Conservation (phyloP, 2,113 vertebrate genomes). For the Clarias batrachus region DNA sequence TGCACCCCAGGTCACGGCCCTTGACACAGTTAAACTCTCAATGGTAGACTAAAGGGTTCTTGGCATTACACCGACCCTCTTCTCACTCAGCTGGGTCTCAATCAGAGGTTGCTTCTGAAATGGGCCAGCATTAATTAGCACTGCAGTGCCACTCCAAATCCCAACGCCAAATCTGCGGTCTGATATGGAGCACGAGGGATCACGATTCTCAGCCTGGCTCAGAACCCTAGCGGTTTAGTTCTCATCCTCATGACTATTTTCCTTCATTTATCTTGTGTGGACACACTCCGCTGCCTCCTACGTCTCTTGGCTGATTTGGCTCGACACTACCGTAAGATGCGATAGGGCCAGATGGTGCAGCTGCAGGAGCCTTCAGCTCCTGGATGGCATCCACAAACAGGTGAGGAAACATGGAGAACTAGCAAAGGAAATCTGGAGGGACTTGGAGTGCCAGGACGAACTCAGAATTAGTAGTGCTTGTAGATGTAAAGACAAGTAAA, state of each 20-base stretch:
- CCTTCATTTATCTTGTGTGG: not conserved
- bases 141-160: conserved; percentile 22
- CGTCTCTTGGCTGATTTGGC: conserved; percentile 20
- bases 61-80: conserved; percentile 26
- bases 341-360: conserved; percentile 41
- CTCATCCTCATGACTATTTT: conserved; percentile 15
- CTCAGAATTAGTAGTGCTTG: not conserved
- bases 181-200: not conserved
- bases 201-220: not conserved
- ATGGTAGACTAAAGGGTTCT: conserved; percentile 31
- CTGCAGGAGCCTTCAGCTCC: conserved; percentile 29
- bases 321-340: conserved; percentile 7
- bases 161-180: not conserved
- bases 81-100: conserved; percentile 31
- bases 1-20: not conserved
- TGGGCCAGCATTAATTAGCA: conserved; percentile 41
- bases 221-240: conserved; percentile 3
- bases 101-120: conserved; percentile 13
- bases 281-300: not conserved
- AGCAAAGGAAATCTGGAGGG: not conserved
- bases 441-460: not conserved
- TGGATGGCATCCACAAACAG: conserved; percentile 21
- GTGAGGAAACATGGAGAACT: conserved; percentile 19
- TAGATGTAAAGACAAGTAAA: too few relatives aligned
- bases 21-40: conserved; percentile 26